These are phyloP conservation scores for Apis laboriosa DNA, from an alignment of 1,140 invertebrate species.

Conservation along the genomic window DNA sequence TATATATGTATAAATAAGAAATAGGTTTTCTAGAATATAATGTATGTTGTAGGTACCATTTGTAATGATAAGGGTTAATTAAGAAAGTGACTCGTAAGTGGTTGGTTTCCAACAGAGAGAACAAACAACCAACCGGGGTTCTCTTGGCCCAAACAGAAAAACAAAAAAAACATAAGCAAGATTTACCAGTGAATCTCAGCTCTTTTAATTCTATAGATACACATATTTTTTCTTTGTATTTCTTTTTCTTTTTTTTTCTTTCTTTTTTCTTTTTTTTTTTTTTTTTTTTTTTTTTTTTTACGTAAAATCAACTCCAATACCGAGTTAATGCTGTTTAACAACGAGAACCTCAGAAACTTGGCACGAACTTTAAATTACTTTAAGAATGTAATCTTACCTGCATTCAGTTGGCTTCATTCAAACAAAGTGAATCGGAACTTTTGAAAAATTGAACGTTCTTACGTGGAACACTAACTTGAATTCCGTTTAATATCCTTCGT, in stretches of 20 bases:
- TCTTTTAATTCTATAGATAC: slow-evolving; percentile 54
- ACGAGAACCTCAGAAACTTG: slow-evolving; percentile 43
- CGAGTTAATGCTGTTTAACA: slow-evolving; percentile 59
- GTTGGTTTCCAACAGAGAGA: slow-evolving; percentile 51
- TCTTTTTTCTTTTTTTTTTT: accelerated
- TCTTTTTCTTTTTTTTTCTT: no score
- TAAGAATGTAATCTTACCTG: slow-evolving; percentile 58
- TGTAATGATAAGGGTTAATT: slow-evolving; percentile 63
- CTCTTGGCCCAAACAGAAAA: slow-evolving; percentile 17
- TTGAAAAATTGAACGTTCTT: slow-evolving; percentile 28
- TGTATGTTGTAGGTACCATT: slow-evolving; percentile 27
- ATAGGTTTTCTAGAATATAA: slow-evolving; percentile 30
- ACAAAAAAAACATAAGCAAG: slow-evolving; percentile 57
- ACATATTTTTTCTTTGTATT: not conserved
- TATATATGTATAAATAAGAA: not conserved
- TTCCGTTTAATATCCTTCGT: slow-evolving; percentile 27
- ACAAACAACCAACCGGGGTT: slow-evolving; percentile 42
- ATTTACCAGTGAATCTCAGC: slow-evolving; percentile 55
- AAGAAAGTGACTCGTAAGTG: slow-evolving; percentile 61
- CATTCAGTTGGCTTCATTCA: slow-evolving; percentile 32
- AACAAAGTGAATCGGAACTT: slow-evolving; percentile 42
- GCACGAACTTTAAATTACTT: slow-evolving; percentile 60
- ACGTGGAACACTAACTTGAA: not conserved
- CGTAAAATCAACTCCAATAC: slow-evolving; percentile 55
- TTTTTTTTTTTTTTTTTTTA: not conserved